phyloP scores from a whole-genome alignment of 2,113 vertebrate genomes.

The Xiphophorus hellerii region DNA sequence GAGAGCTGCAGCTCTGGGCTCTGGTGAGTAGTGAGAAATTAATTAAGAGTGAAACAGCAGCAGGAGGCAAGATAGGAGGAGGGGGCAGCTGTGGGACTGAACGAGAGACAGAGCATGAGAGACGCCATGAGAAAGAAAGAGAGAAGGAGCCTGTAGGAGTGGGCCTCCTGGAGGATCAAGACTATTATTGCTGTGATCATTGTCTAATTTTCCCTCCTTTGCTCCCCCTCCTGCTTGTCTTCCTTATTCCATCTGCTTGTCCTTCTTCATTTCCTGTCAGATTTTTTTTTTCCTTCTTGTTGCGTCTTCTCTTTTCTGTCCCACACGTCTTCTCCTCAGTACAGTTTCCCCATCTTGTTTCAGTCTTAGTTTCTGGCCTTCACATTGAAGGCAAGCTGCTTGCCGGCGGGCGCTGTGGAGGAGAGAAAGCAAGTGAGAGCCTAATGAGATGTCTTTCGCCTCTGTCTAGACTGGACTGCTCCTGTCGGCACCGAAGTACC shows the following conservation, averaged over 20 bases:
- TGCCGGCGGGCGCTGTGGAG: conserved; percentile 66
- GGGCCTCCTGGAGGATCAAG: conserved; percentile 71
- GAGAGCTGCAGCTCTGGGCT: conserved; percentile 69
- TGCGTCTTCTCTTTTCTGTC: conserved; percentile 5
- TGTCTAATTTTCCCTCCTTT: conserved; percentile 66
- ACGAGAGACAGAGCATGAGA: conserved; percentile 44
- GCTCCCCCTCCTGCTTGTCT: conserved; percentile 21
- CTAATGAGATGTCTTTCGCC: conserved; percentile 85
- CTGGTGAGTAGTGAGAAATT: conserved; percentile 79
- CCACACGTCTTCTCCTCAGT: conserved; percentile 24
- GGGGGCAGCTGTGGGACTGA: conserved; percentile 54
- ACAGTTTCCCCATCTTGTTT: conserved; percentile 21
- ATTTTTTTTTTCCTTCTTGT: conserved; percentile 8
- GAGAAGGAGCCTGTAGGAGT: conserved; percentile 57
- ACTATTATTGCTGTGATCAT: conserved; percentile 78
- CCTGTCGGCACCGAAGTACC: conserved; percentile 64
- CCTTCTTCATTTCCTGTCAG: conserved; percentile 12
- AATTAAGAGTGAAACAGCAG: conserved; percentile 81
- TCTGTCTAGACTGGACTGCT: conserved; percentile 79
- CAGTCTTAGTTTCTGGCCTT: conserved; percentile 48
- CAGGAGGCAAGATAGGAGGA: conserved; percentile 65
- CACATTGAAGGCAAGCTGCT: conserved; percentile 68
- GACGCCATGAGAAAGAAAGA: conserved; percentile 17
- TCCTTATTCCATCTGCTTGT: conserved; percentile 35
- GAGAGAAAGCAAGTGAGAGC: conserved; percentile 64